Conservation (phyloP, 1,140 invertebrate genomes). For the Polypedilum vanderplanki region DNA sequence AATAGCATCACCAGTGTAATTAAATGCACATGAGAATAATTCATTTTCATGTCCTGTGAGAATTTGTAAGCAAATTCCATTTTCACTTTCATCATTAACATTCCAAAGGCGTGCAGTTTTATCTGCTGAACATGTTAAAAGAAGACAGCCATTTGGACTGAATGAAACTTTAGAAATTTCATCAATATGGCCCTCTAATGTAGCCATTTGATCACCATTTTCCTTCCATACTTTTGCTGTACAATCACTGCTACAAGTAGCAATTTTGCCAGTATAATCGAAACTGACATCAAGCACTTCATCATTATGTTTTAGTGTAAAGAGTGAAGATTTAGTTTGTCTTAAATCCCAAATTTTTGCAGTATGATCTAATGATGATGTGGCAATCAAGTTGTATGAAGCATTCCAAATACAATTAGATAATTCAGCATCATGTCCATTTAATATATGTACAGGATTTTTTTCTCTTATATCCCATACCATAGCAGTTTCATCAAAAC, state of each 20-base stretch:
- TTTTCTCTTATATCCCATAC: slow-evolving; percentile 66
- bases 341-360: slow-evolving; percentile 67
- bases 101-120: slow-evolving; percentile 69
- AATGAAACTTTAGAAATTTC: slow-evolving; percentile 76
- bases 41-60: slow-evolving; percentile 66
- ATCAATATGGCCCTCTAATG: slow-evolving; percentile 62
- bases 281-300: slow-evolving; percentile 71
- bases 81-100: slow-evolving; percentile 42
- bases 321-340: slow-evolving; percentile 37
- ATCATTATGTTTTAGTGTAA: slow-evolving; percentile 50
- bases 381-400: slow-evolving; percentile 60
- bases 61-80: slow-evolving; percentile 60
- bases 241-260: slow-evolving; percentile 64
- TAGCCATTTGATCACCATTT: slow-evolving; percentile 49
- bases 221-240: slow-evolving; percentile 63
- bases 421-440: slow-evolving; percentile 63
- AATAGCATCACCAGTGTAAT: slow-evolving; percentile 67
- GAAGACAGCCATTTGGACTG: slow-evolving; percentile 62
- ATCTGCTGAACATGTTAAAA: slow-evolving; percentile 68
- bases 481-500: slow-evolving; percentile 67
- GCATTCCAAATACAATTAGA: slow-evolving; percentile 71
- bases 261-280: slow-evolving; percentile 61
- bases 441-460: slow-evolving; percentile 52
- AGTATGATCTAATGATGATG: slow-evolving; percentile 65
- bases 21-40: slow-evolving; percentile 72